These are phyloP conservation scores for Plagodis pulveraria DNA, from an alignment of 2,888 invertebrate species.

Conservation along the genomic window DNA sequence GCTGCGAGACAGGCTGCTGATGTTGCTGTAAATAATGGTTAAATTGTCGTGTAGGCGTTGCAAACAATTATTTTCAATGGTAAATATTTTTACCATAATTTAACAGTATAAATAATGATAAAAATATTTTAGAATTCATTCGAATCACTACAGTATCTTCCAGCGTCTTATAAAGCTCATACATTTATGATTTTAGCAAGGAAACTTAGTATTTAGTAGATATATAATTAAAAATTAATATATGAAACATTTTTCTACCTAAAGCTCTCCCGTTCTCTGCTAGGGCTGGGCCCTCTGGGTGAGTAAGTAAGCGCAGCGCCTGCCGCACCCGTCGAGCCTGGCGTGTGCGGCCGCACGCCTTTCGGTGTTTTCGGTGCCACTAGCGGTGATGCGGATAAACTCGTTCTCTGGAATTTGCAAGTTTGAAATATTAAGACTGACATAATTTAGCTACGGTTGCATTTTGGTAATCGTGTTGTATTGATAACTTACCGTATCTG, in stretches of 20 bases:
- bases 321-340: slow-evolving; percentile 73
- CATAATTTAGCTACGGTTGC: not conserved
- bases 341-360: slow-evolving; percentile 76
- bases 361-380: slow-evolving; percentile 81
- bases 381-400: slow-evolving; percentile 77
- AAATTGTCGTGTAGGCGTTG: slow-evolving; percentile 2
- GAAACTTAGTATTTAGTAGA: not conserved
- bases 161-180: too few relatives aligned
- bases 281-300: slow-evolving; percentile 91
- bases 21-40: slow-evolving; percentile 86
- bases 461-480: not conserved
- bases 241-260: slow-evolving; percentile 80
- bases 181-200: not conserved
- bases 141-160: too few relatives aligned
- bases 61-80: too few relatives aligned
- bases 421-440: not conserved
- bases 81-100: too few relatives aligned
- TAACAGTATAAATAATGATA: too few relatives aligned
- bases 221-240: not conserved
- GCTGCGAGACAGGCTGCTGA: slow-evolving; percentile 91
- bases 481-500: slow-evolving; percentile 75
- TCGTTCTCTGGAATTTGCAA: slow-evolving; percentile 67
- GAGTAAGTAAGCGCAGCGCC: slow-evolving; percentile 85
- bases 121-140: too few relatives aligned
- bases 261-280: slow-evolving; percentile 93